Conservation (phyloP, 37 sponge, comb jelly and placozoan species). For the Cladorhizidae sp. region DNA sequence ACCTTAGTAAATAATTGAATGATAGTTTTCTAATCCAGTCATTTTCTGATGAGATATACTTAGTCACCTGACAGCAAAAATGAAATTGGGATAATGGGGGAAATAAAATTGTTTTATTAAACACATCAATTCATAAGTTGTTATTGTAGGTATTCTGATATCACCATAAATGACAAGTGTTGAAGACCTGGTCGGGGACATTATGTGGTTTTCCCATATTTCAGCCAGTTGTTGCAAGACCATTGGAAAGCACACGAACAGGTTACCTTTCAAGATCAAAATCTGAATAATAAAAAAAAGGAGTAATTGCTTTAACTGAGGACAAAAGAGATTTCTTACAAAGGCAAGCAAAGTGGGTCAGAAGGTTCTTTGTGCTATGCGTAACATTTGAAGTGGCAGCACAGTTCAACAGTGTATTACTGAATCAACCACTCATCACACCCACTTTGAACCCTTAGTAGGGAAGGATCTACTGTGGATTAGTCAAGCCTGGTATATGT, state of each 20-base stretch:
- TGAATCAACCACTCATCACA: conserved; percentile 73
- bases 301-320: not conserved
- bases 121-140: too few species aligned
- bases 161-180: too few species aligned
- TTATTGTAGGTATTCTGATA: too few species aligned
- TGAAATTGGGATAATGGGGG: too few species aligned
- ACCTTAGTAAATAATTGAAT: too few species aligned
- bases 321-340: too few species aligned
- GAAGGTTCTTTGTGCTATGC: conserved; percentile 55
- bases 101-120: too few species aligned
- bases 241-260: not conserved
- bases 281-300: too few species aligned
- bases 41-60: too few species aligned
- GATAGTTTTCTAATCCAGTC: too few species aligned
- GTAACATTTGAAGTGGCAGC: conserved; percentile 61
- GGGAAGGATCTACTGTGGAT: conserved; percentile 77
- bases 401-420: too few species aligned
- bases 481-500: not conserved
- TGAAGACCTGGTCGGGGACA: not conserved
- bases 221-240: not conserved
- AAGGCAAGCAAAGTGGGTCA: conserved; percentile 55
- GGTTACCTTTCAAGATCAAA: not conserved
- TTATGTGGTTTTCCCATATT: not conserved
- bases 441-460: conserved; percentile 73
- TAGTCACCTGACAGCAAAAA: too few species aligned